Evolutionary conservation across 30 jellyfish, hydroid and myxozoan genomes (phyloP), one percentile per base, ranked within the genome.

Genomic region (Aurelia aurita complex sp. Pacific): DNA sequence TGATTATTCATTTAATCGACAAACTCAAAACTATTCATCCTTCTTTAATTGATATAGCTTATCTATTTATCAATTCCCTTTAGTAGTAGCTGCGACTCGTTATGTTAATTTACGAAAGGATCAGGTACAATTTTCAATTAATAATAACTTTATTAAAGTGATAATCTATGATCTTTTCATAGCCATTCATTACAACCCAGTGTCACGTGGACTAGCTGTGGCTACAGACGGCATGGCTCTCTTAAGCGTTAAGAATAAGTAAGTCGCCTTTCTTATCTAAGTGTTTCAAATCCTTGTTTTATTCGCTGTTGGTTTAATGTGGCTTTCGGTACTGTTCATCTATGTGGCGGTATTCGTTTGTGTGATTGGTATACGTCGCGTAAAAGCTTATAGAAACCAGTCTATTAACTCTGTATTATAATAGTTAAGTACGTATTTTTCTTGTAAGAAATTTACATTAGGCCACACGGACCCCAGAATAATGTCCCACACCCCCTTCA

Each of bases 111-210:
- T 81, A 67, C 61, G 83, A 50, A 36, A 32, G 78, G 83, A 81
- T 69, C 83, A 81, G 18, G 32, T 19, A 69, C 84, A 53, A 74
- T 68, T 50, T 81, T 81, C 83, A 81, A 65, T 81, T 81, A 67
- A 46, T 38, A 53, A 81, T 43, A 74, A 43, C 7, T 61, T 61
- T 67, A 64, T 79, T 42, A 59, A 69, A 42, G 69, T 64, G 89
- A 64, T 79, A 63, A 79, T 79, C 19, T 67, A 59, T 42, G 60
- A 69, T 83, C 77, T 69, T 3, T 85, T 79, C 54, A 29, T 72
- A 88, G 96, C 98, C 53, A 85, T 94, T 94, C 98, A 94, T 76
- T 94, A 87, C 86, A 94, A 94, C 88, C 97, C 98, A n/a, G 88
- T 85, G 35, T 94, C 98, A 61, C 96, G 96, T 84, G 98, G 96